Base-by-base conservation (phyloP, 2,113 vertebrate genomes). In the Nipponia nippon region DNA sequence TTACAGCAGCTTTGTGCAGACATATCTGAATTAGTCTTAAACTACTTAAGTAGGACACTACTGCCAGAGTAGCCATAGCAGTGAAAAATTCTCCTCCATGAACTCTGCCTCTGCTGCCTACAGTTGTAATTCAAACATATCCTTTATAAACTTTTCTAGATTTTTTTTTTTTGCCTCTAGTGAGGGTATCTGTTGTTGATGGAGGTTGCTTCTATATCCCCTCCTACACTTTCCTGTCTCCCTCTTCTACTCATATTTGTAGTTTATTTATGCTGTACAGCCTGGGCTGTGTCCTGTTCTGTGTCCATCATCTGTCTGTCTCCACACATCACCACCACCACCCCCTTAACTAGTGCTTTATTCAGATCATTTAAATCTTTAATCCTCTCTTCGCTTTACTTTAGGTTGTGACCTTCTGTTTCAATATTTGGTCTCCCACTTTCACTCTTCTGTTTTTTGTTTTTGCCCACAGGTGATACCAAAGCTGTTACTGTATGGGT, bases 221-320 rank as follows among this genome's bases (percentile, higher is more conserved):
- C 15, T 73, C 11, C 9, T 36, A 11, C 7, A 17, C 0, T 3
- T 44, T 42, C 27, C 20, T 80, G 4, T 59, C 16, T 81, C 9
- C 2, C 8, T 69, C 7, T 52, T 6, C 30, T 70, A 53, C 32
- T 81, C 23, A 15, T 85, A 87, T 66, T 82, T 79, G 44, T 47
- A 44, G 14, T 77, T 89, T 67, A 40, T 56, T 86, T n/a, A 32
- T 59, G 46, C 12, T 58, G 1, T 44, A 38, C 14, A 59, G 26
- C 10, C 82, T 59, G 25, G 18, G 20, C 63, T 58, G 3, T 19
- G 16, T 44, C n/a, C 20, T 0, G 0, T 53, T 25, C 16, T 0
- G 1, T 27, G 14, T 52, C 19, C 7, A 2, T 85, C 4, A 1
- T 26, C n/a, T 9, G 4, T 34, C 7, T 7, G 3, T 38, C 55